Evolutionary conservation across 2,888 invertebrate species (phyloP), one percentile per base, ranked within the genome.

Genomic region (Peribatodes rhomboidaria): DNA sequence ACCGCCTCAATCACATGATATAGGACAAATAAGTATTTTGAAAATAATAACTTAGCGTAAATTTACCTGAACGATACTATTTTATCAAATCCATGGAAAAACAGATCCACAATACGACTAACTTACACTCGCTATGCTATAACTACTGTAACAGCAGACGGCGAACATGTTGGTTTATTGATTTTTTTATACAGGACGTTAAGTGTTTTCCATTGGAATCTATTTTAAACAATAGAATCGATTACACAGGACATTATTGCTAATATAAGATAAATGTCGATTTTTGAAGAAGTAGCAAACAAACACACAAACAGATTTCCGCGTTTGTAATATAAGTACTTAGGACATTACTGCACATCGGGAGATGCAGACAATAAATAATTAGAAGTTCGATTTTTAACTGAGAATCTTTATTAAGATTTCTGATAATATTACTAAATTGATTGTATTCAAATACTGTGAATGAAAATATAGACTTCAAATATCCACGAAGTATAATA

Each of bases 131-230:
- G 18, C 50, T 35, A 20, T 35, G 35, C 7, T 55, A 20, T 44
- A 35, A 46, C 46, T 37, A 59, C 22, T 39, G 54, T 13, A 41
- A 16, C 13, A 0, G 10, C 35, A 22, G 54, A 18, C n/a, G 46
- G 49, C 55, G 50, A 22, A 41, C 44, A 27, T 16, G 31, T 27
- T 2, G 6, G 22, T 33, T 58, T 66, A 50, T 33, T 59, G 65
- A 64, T 54, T 57, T 59, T 61, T 35, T 35, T 35, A 54, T 64
- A 61, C 59, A 55, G 62, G 22, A 46, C 53, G 47, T 44, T 62
- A 50, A 35, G 16, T 52, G 3, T 16, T 2, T 18, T 27, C 2
- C 27, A 27, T 27, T 27, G 2, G 6, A 27, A 4, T 27, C 3
- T 27, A 6, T 27, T 27, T 27, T 27, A n/a, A n/a, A n/a, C n/a